Evolutionary conservation across 2,888 invertebrate genomes (phyloP).

Genomic region (Ectropis crepuscularia): DNA sequence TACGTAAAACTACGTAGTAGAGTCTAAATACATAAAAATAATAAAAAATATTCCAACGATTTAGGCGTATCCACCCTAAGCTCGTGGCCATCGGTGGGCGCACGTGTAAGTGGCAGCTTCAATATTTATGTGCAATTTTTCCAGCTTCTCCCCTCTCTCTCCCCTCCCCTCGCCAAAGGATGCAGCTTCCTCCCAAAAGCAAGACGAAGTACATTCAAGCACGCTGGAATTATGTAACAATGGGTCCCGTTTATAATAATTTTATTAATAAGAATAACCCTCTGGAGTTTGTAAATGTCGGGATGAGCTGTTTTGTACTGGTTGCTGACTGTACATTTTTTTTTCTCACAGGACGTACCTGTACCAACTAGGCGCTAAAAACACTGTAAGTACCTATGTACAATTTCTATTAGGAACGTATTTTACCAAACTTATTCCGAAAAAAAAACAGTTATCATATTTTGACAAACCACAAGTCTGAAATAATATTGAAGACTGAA

Average conservation of each 20-base stretch:
- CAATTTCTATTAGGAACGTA: no score
- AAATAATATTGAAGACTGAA: no score
- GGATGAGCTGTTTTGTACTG: constrained; percentile 8
- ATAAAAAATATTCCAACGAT: neutral
- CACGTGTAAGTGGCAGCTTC: constrained; percentile 85
- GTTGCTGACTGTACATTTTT: no score
- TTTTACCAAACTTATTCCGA: no score
- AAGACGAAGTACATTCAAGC: constrained; percentile 35
- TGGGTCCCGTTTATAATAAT: constrained; percentile 71
- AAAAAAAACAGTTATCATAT: no score
- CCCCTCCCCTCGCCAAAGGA: constrained; percentile 72
- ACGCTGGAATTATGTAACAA: constrained; percentile 74
- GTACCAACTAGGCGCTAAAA: no score
- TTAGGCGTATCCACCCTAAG: constrained; percentile 55
- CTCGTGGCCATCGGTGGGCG: constrained; percentile 64
- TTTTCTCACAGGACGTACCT: no score
- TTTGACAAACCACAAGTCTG: no score
- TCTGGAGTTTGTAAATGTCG: constrained; percentile 23
- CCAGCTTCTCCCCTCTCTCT: constrained; percentile 64
- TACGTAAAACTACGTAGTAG: no score
- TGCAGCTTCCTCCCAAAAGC: constrained; percentile 57
- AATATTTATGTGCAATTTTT: constrained; percentile 86
- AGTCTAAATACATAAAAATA: neutral
- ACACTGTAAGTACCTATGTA: no score
- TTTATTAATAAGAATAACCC: constrained; percentile 52